Evolutionary conservation across 2,888 invertebrate genomes (phyloP), one percentile per base, ranked within the genome.

Genomic region (Nomada ferruginata): DNA sequence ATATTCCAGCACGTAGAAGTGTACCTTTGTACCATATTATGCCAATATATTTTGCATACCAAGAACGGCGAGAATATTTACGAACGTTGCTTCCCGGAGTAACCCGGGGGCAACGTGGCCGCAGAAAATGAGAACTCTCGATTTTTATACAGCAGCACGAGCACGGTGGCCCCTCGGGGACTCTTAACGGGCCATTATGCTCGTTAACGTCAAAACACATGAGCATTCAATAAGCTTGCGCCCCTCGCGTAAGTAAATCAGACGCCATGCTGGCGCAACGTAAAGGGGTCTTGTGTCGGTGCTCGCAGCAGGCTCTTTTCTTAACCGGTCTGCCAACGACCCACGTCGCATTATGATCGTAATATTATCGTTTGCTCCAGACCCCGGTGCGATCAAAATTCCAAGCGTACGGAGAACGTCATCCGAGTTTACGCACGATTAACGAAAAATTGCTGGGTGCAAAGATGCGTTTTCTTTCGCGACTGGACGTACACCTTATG

Each of bases 151-250:
- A n/a, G 69, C 53, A 61, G 55, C 18, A 15, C 47, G 70, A 42
- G 44, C 71, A 44, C 72, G 52, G 69, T 72, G 69, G 77, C 77
- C 64, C 36, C 50, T 42, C 23, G 57, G 55, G 68, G n/a, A 76
- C 68, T 75, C 64, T 68, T 71, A 63, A 66, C 75, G 66, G 70
- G 68, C 50, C 71, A 79, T 79, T 79, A 75, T 70, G 75, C 89
- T 90, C 89, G 89, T 92, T 92, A 91, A 90, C 82, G 89, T 90
- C 89, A 87, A 85, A 85, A 89, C 81, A 82, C 86, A 90, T 86
- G 90, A 91, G 89, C 88, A 89, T 91, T 90, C 88, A 89, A 91
- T 90, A 89, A 89, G 78, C 82, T 85, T 78, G 74, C 68, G 84
- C 83, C 68, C 79, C 74, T 78, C 76, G 85, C 80, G 85, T 88